phyloP scores from a whole-genome alignment of 2,113 vertebrate genomes.

The Cyprinodon variegatus region DNA sequence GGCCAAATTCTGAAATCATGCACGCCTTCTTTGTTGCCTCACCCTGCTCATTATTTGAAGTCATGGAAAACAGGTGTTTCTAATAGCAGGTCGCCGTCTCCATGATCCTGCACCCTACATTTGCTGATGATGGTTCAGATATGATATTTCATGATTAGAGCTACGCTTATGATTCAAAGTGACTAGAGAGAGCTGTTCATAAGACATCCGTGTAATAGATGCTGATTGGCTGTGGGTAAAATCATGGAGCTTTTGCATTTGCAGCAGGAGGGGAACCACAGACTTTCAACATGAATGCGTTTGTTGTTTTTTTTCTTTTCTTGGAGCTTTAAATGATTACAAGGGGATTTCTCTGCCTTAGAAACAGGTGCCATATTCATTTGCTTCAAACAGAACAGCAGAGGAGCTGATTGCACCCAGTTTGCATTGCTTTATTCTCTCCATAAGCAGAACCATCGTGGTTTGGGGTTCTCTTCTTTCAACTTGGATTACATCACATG shows the following conservation, averaged over 20 bases:
- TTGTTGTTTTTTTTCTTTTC: conserved; percentile 15
- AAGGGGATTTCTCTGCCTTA: conserved; percentile 49
- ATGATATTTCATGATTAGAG: conserved; percentile 79
- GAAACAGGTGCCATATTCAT: conserved; percentile 72
- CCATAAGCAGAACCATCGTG: conserved; percentile 69
- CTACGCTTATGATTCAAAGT: conserved; percentile 66
- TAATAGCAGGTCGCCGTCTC: conserved; percentile 71
- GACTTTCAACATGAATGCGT: conserved; percentile 48
- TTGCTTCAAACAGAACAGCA: conserved; percentile 35
- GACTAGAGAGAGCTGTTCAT: conserved; percentile 67
- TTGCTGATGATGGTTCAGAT: conserved; percentile 77
- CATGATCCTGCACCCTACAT: conserved; percentile 52
- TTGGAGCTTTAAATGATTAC: conserved; percentile 60
- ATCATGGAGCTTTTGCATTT: conserved; percentile 44
- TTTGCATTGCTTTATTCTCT: conserved; percentile 19
- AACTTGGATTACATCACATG: conserved; percentile 61
- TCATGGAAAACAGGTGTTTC: conserved; percentile 82
- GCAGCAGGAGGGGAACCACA: conserved; percentile 55
- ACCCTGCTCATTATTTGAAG: conserved; percentile 74
- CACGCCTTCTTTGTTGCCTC: conserved; percentile 61
- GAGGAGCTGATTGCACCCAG: conserved; percentile 45
- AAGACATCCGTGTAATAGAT: conserved; percentile 79
- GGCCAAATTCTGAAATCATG: conserved; percentile 82
- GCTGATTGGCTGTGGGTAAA: conserved; percentile 74
- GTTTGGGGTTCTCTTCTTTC: conserved; percentile 38